Conservation (phyloP, 2,888 invertebrate genomes). For the Aradus depressus region DNA sequence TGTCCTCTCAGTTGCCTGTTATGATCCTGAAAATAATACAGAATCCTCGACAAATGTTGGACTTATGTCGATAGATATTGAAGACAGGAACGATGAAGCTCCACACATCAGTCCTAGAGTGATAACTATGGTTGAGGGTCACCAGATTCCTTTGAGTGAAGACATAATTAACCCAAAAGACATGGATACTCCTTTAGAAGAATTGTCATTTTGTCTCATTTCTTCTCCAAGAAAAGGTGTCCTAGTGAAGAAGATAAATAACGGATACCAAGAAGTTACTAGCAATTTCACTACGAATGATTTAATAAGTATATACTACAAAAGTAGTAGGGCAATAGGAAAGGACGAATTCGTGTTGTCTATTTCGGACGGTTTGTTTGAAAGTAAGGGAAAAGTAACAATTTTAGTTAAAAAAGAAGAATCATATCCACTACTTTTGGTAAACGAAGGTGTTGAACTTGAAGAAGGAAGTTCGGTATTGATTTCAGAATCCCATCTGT, state of each 20-base stretch:
- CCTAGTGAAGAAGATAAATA: constrained; percentile 16
- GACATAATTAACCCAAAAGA: constrained; percentile 16
- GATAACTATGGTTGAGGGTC: neutral
- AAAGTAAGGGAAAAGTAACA: constrained; percentile 1
- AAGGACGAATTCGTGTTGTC: constrained; percentile 14
- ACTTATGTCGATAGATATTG: constrained; percentile 3
- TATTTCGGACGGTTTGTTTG: constrained; percentile 14
- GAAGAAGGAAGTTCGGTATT: neutral
- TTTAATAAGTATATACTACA: constrained; percentile 19
- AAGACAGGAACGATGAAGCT: constrained; percentile 21
- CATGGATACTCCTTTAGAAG: constrained; percentile 11
- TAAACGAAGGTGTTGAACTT: constrained; percentile 21
- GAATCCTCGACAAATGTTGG: constrained; percentile 3
- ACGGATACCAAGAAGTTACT: neutral
- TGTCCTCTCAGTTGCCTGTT: constrained; percentile 17
- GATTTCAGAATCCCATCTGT: constrained; percentile 13
- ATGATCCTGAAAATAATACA: constrained; percentile 10
- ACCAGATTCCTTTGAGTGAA: constrained; percentile 7
- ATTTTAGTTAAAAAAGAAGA: constrained; percentile 14
- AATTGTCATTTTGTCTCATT: constrained; percentile 11
- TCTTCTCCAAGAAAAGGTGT: constrained; percentile 13
- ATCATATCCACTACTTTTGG: neutral
- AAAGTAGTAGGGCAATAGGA: constrained; percentile 6
- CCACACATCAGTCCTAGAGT: constrained; percentile 11
- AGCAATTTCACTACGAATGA: constrained; percentile 7